Base-by-base conservation (phyloP, 1,140 invertebrate species). In the Rhyacophila brunnea region DNA sequence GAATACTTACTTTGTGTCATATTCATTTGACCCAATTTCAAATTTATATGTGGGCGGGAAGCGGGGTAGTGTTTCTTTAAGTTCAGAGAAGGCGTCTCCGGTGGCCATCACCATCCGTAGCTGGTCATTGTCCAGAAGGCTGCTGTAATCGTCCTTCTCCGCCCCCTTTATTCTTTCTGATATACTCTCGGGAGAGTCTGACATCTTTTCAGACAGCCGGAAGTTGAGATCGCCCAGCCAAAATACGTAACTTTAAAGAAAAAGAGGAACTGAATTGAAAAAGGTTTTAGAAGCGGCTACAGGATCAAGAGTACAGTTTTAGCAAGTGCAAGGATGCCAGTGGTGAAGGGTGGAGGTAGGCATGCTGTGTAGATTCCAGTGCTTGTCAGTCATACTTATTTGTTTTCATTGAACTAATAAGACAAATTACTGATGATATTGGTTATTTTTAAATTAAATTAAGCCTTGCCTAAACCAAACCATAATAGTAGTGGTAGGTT, bases 181-280 rank as follows among this genome's bases (percentile, higher is more conserved):
- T 20, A 96, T 92, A 60, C 90, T 86, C 53, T 82, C 75, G 0
- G 87, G 78, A 0, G 82, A 80, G 48, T 67, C 67, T 2, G 77
- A 76, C 55, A 85, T 80, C 10, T 78, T 79, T 58, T 84, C 84
- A 15, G 86, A 71, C 6, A 96, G 78, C 1, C 95, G 87, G 72
- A 97, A 98, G 73, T 98, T 98, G 36, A 97, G 76, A 69, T 97
- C 95, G 1, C 95, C 95, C 64, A 96, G 85, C 93, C 93, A 97
- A 73, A 98, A 95, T 9, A 95, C 86, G 71, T 96, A 96, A 68
- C 92, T 94, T 71, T 51, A 80, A 77, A 62, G 57, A 28, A 9
- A 28, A 28, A n/a, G n/a, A n/a, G n/a, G n/a, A n/a, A n/a, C n/a
- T n/a, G n/a, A n/a, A n/a, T n/a, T n/a, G n/a, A n/a, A n/a, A n/a